Conservation (phyloP, 2,113 vertebrate species). For the Rhea americana region DNA sequence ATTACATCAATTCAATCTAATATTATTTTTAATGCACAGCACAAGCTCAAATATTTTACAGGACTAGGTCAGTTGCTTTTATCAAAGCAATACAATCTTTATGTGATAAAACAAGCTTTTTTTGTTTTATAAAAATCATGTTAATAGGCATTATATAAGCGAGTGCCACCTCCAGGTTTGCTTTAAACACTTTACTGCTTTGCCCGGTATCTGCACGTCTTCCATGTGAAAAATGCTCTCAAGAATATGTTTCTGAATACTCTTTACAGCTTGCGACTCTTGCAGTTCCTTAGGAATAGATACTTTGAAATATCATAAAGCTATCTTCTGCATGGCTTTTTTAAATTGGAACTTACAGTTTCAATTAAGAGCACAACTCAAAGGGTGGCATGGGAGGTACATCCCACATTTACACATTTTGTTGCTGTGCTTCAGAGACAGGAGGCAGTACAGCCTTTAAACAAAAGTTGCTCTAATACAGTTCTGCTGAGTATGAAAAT, state of each 20-base stretch:
- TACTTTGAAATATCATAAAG: not conserved
- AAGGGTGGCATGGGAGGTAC: not conserved
- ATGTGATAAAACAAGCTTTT: not conserved
- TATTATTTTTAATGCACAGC: not conserved
- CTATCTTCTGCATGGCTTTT: not conserved
- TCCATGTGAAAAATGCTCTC: not conserved
- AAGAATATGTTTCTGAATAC: not conserved
- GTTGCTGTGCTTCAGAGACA: not conserved
- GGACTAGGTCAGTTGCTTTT: not conserved
- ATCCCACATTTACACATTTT: not conserved
- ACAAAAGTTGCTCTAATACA: not conserved
- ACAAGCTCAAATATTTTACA: not conserved
- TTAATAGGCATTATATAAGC: not conserved
- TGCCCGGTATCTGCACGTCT: not conserved
- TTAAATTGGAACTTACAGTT: not conserved
- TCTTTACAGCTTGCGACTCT: not conserved
- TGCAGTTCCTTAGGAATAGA: not conserved
- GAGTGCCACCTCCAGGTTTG: not conserved
- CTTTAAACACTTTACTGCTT: not conserved
- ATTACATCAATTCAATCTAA: not conserved
- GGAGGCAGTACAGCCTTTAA: not conserved
- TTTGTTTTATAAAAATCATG: not conserved
- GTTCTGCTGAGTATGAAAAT: not conserved
- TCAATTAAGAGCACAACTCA: not conserved
- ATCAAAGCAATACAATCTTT: not conserved